Base-by-base conservation (phyloP, 1,140 invertebrate genomes). In the Lucilia cuprina region DNA sequence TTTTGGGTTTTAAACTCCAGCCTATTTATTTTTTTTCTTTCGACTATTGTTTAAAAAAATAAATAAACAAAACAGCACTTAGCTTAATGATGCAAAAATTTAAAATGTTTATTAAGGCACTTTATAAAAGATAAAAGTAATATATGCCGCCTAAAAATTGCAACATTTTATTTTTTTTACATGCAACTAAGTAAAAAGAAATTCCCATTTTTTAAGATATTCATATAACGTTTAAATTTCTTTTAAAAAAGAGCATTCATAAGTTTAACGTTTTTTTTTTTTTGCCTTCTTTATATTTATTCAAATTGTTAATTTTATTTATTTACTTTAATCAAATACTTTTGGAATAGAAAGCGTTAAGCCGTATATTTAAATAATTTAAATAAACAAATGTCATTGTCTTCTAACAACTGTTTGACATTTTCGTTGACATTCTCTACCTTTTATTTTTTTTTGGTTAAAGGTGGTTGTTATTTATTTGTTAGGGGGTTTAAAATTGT, bases 1-100 rank as follows among this genome's bases (percentile, higher is more conserved):
- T 80, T 80, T 13, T 50, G 77, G 77, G 77, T 80, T 80, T 80
- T 80, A 80, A 80, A 19, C 41, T n/a, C 2, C 0, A 25, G 25
- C 17, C 12, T 14, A 49, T 80, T 80, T n/a, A n/a, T 80, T 50
- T 9, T 49, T 8, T 13, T 50, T 25, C 25, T 80, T 49, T 47
- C 19, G 21, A 1, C n/a, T 9, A 49, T 78, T 21, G 8, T 12
- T 75, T 75, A 34, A 49, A 49, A 9, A 49, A 49, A 49, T 30
- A 41, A 41, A 41, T 10, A 41, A 41, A 41, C 41, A 41, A 41
- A 41, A 7, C 41, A 41, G 41, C 41, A 14, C 17, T 55, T 19
- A 49, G 10, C 77, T 80, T 17, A 25, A 49, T 49, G 19, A 80
- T 80, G 77, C 19, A 49, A 50, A 49, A 80, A 35, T 80, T 25